Conservation (phyloP, 2,888 invertebrate genomes). For the Lepidocyrtoides sp. region DNA sequence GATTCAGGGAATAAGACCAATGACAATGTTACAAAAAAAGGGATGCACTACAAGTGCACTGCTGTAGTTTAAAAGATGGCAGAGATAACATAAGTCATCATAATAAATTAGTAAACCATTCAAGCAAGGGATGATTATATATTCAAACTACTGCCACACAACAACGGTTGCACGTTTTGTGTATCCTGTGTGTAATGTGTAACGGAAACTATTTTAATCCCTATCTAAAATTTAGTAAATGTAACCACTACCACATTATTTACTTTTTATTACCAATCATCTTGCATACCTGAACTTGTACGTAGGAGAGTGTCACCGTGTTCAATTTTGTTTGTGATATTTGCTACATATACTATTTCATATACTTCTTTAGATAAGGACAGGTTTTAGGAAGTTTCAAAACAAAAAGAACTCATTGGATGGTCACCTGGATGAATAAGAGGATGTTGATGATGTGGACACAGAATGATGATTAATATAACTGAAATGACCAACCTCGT, state of each 20-base stretch:
- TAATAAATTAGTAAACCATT: no score
- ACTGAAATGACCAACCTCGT: constrained; percentile 62
- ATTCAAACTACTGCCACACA: no score
- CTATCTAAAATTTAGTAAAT: no score
- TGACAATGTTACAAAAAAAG: no score
- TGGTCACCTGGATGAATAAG: constrained; percentile 61
- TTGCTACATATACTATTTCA: neutral
- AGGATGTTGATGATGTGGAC: constrained; percentile 40
- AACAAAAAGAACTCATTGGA: constrained; percentile 67
- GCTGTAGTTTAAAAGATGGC: no score
- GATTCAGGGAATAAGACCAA: no score
- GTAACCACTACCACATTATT: neutral
- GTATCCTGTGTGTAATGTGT: no score
- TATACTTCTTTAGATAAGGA: neutral
- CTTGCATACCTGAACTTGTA: neutral
- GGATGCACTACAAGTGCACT: no score
- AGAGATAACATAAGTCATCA: no score
- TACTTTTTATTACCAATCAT: neutral
- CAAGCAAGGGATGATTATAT: no score
- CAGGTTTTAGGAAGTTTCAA: neutral
- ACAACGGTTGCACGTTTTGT: no score
- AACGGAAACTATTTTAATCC: no score
- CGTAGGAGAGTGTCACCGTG: neutral
- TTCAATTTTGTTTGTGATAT: neutral
- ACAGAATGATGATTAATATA: neutral